Base-by-base conservation (phyloP, 2,113 vertebrate genomes). In the Procapra przewalskii region DNA sequence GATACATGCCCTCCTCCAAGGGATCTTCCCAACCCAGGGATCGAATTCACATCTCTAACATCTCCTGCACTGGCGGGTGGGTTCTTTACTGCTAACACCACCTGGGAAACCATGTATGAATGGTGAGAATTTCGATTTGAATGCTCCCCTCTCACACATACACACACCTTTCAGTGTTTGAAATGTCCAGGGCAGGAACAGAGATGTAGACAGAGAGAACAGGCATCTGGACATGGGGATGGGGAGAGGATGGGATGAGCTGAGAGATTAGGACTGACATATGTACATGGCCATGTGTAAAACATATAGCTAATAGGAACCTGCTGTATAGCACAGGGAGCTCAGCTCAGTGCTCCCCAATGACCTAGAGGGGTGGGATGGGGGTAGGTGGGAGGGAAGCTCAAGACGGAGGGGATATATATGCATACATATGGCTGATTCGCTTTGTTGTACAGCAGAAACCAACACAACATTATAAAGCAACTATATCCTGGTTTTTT, bases 1-100 rank as follows among this genome's bases (percentile, higher is more conserved):
- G 23, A 27, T 25, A 77, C 23, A 43, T 77, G 23, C 23, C 36
- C 71, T 40, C 36, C 23, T 77, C 71, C 71, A 77, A 43, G 36
- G 71, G 15, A 77, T 43, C 36, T 27, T 77, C 21, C 11, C 36
- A 40, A 77, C 71, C 71, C 36, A 43, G 71, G 71, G 36, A 25
- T 2, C 1, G 1, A 43, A 40, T 27, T 77, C 0, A 0, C 36
- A 27, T 14, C 71, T 27, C 36, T 77, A 43, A 77, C 11, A 14
- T 43, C 36, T 27, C 71, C 71, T 43, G 71, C 23, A 27, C 25
- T 77, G 36, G 36, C 36, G 27, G 23, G 12, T 77, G 71, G 36
- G 6, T 43, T 77, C 36, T 77, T 43, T 77, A 43, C 36, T 3
- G 6, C 12, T 27, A 77, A 27, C 23, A 77, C 71, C 21, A 25